Evolutionary conservation across 2,797 vertebrate species (phyloP), one percentile per base, ranked within the genome.

Genomic region (Uromys caudimaculatus): DNA sequence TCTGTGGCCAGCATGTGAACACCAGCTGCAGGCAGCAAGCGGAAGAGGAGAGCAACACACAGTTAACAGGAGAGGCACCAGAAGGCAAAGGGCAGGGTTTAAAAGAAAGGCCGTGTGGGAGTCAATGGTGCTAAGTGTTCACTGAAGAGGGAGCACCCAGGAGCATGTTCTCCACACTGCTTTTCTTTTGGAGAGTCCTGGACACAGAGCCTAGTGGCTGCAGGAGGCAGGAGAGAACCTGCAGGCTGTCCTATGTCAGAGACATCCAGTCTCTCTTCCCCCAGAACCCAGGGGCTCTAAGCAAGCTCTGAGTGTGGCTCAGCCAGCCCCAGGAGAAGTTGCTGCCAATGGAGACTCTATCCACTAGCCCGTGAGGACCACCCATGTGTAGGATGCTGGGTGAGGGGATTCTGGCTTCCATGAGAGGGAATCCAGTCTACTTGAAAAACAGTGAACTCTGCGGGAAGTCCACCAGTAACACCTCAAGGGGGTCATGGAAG

Each of bases 351-450:
- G 47, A 35, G 38, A 6, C 29, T 10, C 58, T 13, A 60, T 29
- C 6, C 86, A 32, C 44, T 29, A 44, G 19, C 19, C 52, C 12
- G 0, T 11, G n/a, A 44, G 23, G 32, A 41, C 89, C 19, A 1
- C 67, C 11, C 7, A 4, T 0, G 11, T 0, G 4, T 23, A 2
- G 24, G n/a, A 41, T 0, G 17, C 41, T 13, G 23, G 47, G 50
- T 0, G 27, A 27, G n/a, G 35, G 4, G 35, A 12, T 38, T 44
- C 75, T 21, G 32, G 47, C 62, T 62, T 47, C 50, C 9, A 14
- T 2, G 16, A 8, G 21, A 24, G 60, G 62, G 23, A 71, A 64
- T 32, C 32, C 44, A 3, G 12, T 13, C 27, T 8, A 3, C 19
- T 3, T 47, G 29, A 60, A 35, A 47, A 60, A 14, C 54, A 44